Conservation (phyloP, 2,888 invertebrate genomes). For the Automeris io region DNA sequence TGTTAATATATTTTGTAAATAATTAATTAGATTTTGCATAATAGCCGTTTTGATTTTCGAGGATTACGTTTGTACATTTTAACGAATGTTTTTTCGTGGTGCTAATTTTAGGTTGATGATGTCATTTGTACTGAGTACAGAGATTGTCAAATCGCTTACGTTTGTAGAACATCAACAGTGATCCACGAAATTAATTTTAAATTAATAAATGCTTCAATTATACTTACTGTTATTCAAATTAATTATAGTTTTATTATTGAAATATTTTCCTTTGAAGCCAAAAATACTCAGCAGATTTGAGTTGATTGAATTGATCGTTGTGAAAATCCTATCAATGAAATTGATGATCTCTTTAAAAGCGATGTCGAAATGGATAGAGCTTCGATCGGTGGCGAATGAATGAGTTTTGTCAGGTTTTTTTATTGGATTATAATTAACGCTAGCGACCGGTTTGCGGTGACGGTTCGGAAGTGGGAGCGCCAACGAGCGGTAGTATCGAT, state of each 20-base stretch:
- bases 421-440: conserved; percentile 67
- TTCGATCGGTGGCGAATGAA: conserved; percentile 63
- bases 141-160: conserved; percentile 54
- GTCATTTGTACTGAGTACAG: conserved; percentile 45
- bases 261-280: conserved; percentile 4
- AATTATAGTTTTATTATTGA: conserved; percentile 1
- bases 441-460: conserved; percentile 58
- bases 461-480: conserved; percentile 55
- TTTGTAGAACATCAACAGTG: conserved; percentile 35
- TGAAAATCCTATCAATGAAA: conserved; percentile 54
- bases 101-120: conserved; percentile 11
- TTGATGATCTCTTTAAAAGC: conserved; percentile 45
- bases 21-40: conserved; percentile 47
- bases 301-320: conserved; percentile 46
- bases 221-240: conserved; percentile 1
- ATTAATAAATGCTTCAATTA: conserved; percentile 38
- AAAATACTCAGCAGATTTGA: conserved; percentile 1
- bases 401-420: conserved; percentile 39
- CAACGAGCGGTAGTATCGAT: conserved; percentile 41
- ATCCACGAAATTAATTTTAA: conserved; percentile 44
- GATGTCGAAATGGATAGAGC: conserved; percentile 55
- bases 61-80: conserved; percentile 23
- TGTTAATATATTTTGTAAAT: conserved; percentile 50
- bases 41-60: conserved; percentile 37
- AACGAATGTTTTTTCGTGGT: background rate